These are phyloP conservation scores for Scomber colias DNA, from an alignment of 2,113 vertebrate genomes.

Conservation along the genomic window DNA sequence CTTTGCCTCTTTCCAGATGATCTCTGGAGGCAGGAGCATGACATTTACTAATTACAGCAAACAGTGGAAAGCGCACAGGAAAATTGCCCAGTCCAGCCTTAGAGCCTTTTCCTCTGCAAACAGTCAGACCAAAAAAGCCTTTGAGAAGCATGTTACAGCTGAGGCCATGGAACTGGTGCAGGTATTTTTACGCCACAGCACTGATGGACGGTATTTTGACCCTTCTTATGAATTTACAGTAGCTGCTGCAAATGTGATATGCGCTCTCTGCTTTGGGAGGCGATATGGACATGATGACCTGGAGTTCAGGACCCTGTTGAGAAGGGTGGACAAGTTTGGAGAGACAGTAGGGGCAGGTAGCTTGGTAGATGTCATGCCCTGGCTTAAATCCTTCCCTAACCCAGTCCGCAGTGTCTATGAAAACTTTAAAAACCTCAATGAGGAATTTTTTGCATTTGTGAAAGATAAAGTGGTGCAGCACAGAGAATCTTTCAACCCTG, in stretches of 20 bases:
- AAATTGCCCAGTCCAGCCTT: slow-evolving; percentile 86
- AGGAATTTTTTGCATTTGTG: slow-evolving; percentile 87
- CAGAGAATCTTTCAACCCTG: slow-evolving; percentile 81
- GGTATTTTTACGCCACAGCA: slow-evolving; percentile 77
- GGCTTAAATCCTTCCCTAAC: slow-evolving; percentile 91
- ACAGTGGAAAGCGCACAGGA: slow-evolving; percentile 87
- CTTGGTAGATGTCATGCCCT: slow-evolving; percentile 91
- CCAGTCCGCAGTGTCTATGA: slow-evolving; percentile 87
- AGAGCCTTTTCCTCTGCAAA: slow-evolving; percentile 86
- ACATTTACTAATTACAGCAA: slow-evolving; percentile 86
- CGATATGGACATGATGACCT: slow-evolving; percentile 86
- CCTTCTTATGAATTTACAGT: slow-evolving; percentile 84
- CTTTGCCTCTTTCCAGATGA: slow-evolving; percentile 87
- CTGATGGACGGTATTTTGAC: slow-evolving; percentile 78
- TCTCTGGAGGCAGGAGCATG: slow-evolving; percentile 89
- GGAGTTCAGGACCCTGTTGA: slow-evolving; percentile 87
- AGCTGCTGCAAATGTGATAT: slow-evolving; percentile 89
- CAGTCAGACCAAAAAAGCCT: slow-evolving; percentile 80
- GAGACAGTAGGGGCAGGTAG: slow-evolving; percentile 91
- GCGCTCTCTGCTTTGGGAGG: slow-evolving; percentile 90
- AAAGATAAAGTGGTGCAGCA: slow-evolving; percentile 85
- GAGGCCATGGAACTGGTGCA: slow-evolving; percentile 87
- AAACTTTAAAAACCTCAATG: slow-evolving; percentile 88
- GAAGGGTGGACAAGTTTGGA: slow-evolving; percentile 85
- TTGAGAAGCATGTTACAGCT: slow-evolving; percentile 85